A percentile compares a stretch with the other conserved stretches of the same genome.
These are phyloP conservation scores for Autographa gamma DNA, from an alignment of 2,888 invertebrate species.

Conservation along the genomic window DNA sequence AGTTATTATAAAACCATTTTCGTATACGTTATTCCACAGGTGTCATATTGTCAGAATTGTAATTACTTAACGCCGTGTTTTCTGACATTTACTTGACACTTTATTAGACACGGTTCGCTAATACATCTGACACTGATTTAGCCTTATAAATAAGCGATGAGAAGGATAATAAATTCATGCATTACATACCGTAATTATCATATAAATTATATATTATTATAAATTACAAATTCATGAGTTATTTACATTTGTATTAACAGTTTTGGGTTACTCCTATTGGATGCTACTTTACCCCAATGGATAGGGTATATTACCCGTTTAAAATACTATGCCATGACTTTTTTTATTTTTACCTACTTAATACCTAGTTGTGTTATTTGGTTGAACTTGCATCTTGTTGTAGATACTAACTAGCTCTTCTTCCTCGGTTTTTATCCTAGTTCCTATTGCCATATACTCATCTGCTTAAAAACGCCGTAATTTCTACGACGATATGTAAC, in stretches of 20 bases:
- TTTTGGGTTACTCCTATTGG: conserved; percentile 8
- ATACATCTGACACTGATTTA: conserved; percentile 23
- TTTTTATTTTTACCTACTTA: too few species aligned
- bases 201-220: conserved; percentile 23
- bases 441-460: too few species aligned
- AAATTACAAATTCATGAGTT: conserved; percentile 13
- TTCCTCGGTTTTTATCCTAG: too few species aligned
- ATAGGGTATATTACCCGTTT: too few species aligned
- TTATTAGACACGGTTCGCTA: conserved; percentile 7
- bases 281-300: background rate
- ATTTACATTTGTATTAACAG: conserved; percentile 15
- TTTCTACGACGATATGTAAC: too few species aligned
- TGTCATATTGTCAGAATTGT: background rate
- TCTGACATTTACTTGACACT: conserved; percentile 4
- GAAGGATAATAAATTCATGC: conserved; percentile 33
- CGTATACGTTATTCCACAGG: background rate
- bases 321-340: too few species aligned
- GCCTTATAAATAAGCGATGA: conserved; percentile 19
- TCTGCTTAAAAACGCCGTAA: too few species aligned
- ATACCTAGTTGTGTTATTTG: too few species aligned
- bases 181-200: conserved; percentile 28
- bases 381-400: too few species aligned
- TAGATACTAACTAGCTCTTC: too few species aligned
- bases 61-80: background rate
- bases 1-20: background rate